Conservation (phyloP, 2,797 vertebrate genomes). For the Leptatherina wallacei region DNA sequence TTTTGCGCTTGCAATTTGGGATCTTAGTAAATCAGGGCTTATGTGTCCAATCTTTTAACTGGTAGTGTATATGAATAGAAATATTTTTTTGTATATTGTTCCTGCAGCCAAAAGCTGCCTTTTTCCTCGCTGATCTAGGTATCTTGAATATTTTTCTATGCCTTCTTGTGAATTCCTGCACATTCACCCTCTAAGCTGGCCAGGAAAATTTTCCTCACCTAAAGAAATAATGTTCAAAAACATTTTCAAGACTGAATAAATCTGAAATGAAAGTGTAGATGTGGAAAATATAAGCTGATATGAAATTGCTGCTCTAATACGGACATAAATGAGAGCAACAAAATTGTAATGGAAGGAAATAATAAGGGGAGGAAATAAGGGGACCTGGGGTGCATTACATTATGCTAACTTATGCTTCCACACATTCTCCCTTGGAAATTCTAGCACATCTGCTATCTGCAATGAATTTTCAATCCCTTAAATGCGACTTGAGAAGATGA, state of each 20-base stretch:
- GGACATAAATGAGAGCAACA: constrained; percentile 15
- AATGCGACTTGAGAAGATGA: background rate
- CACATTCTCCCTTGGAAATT: background rate
- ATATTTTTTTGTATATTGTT: too few relatives aligned
- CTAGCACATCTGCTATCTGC: background rate
- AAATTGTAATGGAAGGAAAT: background rate
- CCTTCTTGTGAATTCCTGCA: background rate
- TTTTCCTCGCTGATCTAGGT: background rate
- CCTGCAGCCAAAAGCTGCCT: background rate
- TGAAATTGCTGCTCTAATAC: constrained; percentile 6
- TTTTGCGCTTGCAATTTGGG: too few relatives aligned
- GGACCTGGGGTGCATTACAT: background rate
- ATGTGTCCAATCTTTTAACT: too few relatives aligned
- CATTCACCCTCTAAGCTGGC: background rate
- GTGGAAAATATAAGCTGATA: constrained; percentile 6
- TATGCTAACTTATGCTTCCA: constrained; percentile 5
- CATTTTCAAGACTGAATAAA: background rate
- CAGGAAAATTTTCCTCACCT: background rate
- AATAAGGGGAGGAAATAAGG: constrained; percentile 5
- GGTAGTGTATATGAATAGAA: too few relatives aligned
- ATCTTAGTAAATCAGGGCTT: too few relatives aligned
- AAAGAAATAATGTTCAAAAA: background rate
- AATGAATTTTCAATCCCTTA: background rate
- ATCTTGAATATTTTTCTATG: background rate
- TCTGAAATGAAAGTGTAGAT: constrained; percentile 20